Base-by-base conservation (phyloP, 2,888 invertebrate species). In the Neoaliturus tenellus region DNA sequence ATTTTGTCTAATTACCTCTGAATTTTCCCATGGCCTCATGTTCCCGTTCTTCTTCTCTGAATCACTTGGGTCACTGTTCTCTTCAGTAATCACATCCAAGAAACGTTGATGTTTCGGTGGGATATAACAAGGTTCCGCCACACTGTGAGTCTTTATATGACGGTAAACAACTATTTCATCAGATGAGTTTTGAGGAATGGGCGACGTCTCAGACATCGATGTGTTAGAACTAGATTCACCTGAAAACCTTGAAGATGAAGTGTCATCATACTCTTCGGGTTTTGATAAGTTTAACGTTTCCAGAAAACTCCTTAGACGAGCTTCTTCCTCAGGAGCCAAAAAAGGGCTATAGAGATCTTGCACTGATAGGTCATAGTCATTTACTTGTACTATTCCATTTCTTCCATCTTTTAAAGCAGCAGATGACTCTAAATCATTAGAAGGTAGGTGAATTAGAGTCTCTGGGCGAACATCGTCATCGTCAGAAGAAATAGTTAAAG, bases 311-410 rank as follows among this genome's bases (percentile, higher is more conserved):
- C 93, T 89, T 58, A 94, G 89, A 81, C 91, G 92, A 67, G 90
- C 88, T 90, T 94, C 94, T 89, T 93, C 93, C 88, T 93, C 93
- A 0, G 92, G 91, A 20, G 92, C 92, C 48, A 94, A 90, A 8
- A 85, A 41, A 1, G 84, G 85, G 71, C 62, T 73, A 10, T 81
- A 55, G 4, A 82, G 51, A 67, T 84, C 81, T 44, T 75, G 55
- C 5, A 83, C 84, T 4, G 75, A 80, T 8, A 83, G 78, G 0
- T 71, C 67, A 23, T 83, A 80, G 12, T 85, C 85, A 35, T 81
- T 69, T 0, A 73, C 28, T 48, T 62, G 73, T 14, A 81, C 73
- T 75, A 83, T 83, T 1, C 62, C 39, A 25, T 84, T 75, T 14
- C 55, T 67, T 14, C 51, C 58, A 39, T 48, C 55, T 8, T 80